Evolutionary conservation across 1,140 invertebrate genomes (phyloP).

Genomic region (Gerris buenoi): DNA sequence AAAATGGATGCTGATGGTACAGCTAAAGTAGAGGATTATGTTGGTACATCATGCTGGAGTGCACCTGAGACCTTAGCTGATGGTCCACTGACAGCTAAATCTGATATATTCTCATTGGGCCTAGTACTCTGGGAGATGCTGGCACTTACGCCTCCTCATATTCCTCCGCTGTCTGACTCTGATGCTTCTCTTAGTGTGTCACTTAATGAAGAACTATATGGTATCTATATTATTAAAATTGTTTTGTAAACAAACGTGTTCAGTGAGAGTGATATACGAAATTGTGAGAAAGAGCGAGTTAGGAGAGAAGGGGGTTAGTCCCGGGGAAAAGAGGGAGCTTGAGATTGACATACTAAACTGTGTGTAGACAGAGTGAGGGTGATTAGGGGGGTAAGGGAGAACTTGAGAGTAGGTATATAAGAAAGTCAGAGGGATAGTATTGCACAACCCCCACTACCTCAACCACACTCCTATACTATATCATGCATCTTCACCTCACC

Average conservation of each 20-base stretch:
- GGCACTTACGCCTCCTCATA: conserved; percentile 48
- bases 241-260: no score
- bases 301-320: no score
- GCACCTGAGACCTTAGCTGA: conserved; percentile 53
- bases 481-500: not conserved
- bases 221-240: no score
- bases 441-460: not conserved
- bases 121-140: conserved; percentile 69
- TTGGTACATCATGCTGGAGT: conserved; percentile 44
- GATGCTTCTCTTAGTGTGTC: not conserved
- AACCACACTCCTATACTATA: not conserved
- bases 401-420: no score
- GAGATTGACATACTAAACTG: no score
- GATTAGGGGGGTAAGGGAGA: no score
- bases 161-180: conserved; percentile 3
- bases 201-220: not conserved
- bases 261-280: no score
- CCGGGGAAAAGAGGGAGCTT: no score
- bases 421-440: no score
- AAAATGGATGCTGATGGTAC: conserved; percentile 40
- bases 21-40: conserved; percentile 32
- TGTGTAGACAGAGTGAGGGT: no score
- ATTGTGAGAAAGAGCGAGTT: no score
- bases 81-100: conserved; percentile 42
- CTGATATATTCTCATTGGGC: conserved; percentile 67